A percentile compares a stretch with the other conserved stretches of the same genome.
Conservation (phyloP, 2,888 invertebrate species). For the Hydriomena furcata region DNA sequence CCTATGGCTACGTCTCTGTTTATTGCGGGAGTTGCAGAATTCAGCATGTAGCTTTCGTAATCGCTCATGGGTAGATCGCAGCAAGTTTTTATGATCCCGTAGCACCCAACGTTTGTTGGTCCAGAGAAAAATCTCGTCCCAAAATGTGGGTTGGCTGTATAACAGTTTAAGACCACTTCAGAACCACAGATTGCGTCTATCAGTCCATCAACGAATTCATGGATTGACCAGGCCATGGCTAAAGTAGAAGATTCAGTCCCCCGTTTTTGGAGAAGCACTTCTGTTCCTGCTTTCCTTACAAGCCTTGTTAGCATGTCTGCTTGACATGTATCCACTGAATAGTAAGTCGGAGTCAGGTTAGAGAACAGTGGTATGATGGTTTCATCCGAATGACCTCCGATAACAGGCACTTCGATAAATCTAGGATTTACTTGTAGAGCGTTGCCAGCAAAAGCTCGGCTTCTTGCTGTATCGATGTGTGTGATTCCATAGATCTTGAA, state of each 20-base stretch:
- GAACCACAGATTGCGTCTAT: conserved; percentile 52
- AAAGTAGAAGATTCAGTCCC: conserved; percentile 53
- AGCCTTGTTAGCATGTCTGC: conserved; percentile 57
- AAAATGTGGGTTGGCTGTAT: conserved; percentile 57
- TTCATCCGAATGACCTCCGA: conserved; percentile 66
- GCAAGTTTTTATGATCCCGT: conserved; percentile 52
- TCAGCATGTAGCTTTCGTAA: conserved; percentile 51
- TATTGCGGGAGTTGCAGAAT: conserved; percentile 45
- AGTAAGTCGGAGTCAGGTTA: conserved; percentile 47
- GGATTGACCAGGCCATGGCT: conserved; percentile 59
- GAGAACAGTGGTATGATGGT: conserved; percentile 67
- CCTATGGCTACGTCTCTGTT: conserved; percentile 56
- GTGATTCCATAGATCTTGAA: conserved; percentile 63
- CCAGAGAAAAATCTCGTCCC: conserved; percentile 65
- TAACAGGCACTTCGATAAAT: conserved; percentile 54
- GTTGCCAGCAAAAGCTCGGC: conserved; percentile 47
- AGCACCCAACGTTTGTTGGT: conserved; percentile 52
- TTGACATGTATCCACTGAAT: conserved; percentile 43
- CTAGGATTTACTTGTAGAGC: conserved; percentile 48
- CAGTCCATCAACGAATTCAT: conserved; percentile 57
- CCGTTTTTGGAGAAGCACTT: conserved; percentile 54
- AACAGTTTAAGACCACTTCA: conserved; percentile 51
- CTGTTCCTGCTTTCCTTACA: conserved; percentile 56
- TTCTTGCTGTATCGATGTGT: conserved; percentile 57
- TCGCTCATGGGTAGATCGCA: conserved; percentile 49